Base-by-base conservation (phyloP, 2,888 invertebrate genomes). In the Eumacrocentrus americanus region DNA sequence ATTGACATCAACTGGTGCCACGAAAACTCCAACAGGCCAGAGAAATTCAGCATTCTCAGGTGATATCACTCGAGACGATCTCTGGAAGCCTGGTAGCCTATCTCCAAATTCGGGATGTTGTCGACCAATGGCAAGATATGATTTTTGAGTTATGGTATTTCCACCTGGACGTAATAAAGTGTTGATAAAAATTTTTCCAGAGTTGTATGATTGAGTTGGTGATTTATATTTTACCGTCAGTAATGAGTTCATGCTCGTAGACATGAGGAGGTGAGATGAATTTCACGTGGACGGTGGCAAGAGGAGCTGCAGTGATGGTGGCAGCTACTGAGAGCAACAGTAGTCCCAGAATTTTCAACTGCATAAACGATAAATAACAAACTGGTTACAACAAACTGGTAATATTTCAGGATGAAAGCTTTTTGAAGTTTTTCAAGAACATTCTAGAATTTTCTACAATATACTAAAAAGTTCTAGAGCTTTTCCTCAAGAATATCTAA, bases 1-100 rank as follows among this genome's bases (percentile, higher is more conserved):
- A 16, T 82, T 64, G 73, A 82, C 74, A 48, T 73, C 72, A 12
- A 81, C 63, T 0, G 85, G 84, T 2, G 85, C 84, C 53, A 86
- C 65, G 68, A 84, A 85, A 29, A 86, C 77, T 1, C 85, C 86
- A 50, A 83, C 81, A 0, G 86, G 86, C 86, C 86, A 85, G 29
- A 86, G 72, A 0, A 84, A 83, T 68, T 86, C 85, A 0, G 84
- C 84, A 58, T 85, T 83, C 1, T 58, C 53, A 5, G 66, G 61
- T 12, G 62, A 61, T 63, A 69, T 55, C 5, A 67, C 59, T 18
- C 11, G 25, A 12, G 22, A 16, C 11, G 22, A 44, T 7, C 35
- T 37, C 11, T 52, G 37, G 23, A 46, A n/a, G n/a, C 44, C 18
- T 46, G 35, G 23, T 40, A 42, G 25, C 42, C 22, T 48, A 35